phyloP scores from a whole-genome alignment of 2,888 invertebrate genomes.

The Drosophila neutralis region DNA sequence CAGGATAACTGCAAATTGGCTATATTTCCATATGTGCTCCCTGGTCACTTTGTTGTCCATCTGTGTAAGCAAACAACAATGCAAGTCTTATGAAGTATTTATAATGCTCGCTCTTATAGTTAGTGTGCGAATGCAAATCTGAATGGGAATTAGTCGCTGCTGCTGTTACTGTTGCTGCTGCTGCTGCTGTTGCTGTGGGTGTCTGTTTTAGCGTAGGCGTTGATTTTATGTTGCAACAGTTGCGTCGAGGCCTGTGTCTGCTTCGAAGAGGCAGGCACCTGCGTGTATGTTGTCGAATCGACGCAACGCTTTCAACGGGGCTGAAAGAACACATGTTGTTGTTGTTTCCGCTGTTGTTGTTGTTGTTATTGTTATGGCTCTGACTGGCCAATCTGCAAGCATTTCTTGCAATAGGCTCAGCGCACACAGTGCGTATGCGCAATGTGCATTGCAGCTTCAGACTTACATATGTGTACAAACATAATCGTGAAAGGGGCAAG shows the following conservation, averaged over 20 bases:
- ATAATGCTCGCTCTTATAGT: not conserved
- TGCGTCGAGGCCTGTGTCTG: conserved; percentile 13
- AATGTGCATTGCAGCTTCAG: conserved; percentile 50
- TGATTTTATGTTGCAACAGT: conserved; percentile 34
- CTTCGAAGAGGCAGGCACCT: conserved; percentile 20
- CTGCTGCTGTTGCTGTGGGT: conserved; percentile 5
- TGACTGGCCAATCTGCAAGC: conserved; percentile 76
- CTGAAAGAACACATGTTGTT: not conserved
- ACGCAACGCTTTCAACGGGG: conserved; percentile 42
- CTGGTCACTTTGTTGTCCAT: not conserved
- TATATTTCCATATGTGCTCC: not conserved
- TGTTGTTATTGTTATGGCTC: conserved; percentile 27
- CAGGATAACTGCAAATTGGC: not conserved
- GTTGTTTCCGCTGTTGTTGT: not conserved
- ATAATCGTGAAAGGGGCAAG: not conserved
- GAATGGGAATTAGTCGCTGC: conserved; percentile 27
- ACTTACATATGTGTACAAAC: conserved; percentile 9
- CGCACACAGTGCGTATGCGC: conserved; percentile 78
- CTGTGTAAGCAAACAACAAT: not conserved
- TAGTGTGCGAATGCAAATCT: not conserved
- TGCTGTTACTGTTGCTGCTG: not conserved
- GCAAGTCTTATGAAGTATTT: not conserved
- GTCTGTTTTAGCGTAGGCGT: conserved; percentile 13
- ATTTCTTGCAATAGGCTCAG: conserved; percentile 75
- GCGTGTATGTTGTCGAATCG: conserved; percentile 22